Base-by-base conservation (phyloP, 2,113 vertebrate genomes). In the Zeus faber region DNA sequence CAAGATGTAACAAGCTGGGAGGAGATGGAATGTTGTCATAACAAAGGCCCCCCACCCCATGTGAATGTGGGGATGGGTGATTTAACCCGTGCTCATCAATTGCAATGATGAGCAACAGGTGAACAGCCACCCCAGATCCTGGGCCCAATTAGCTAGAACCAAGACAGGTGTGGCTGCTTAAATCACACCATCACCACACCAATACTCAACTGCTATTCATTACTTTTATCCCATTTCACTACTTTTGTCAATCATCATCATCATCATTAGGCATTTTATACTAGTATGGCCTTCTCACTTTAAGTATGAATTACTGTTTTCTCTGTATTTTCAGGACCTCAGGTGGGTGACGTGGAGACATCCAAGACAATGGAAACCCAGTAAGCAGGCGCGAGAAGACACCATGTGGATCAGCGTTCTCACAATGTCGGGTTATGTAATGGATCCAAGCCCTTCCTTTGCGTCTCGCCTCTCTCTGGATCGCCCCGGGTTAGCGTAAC, bases 401-500 rank as follows among this genome's bases (percentile, higher is more conserved):
- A n/a, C n/a, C n/a, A n/a, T n/a, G 46, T 16, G 16, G 50, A 45
- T 53, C 43, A 40, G 26, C 55, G 72, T 69, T 60, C 56, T 60
- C 59, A 58, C 58, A n/a, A 60, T 72, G 78, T 49, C 54, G 57
- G 71, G 77, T 62, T 56, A 59, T 67, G 67, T 80, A 74, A 80
- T 63, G 65, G 64, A 73, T 31, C 58, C 31, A 47, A 59, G 33
- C 27, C 49, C 59, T 13, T 46, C 35, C 35, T 1, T 31, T 17
- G 23, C 54, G 40, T 50, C 16, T 62, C 49, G 64, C 44, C 54
- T 66, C 44, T 49, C 39, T 31, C 53, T 58, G 56, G 43, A 6
- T 54, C 31, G n/a, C 33, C 11, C 33, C 13, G 11, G 33, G 4
- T 37, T 31, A 25, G 31, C 21, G 25, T 53, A 55, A 22, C 22